Percentiles rank a stretch among this genome's conserved stretches.
Conservation (phyloP, 2,888 invertebrate species). For the Pandemis heparana region DNA sequence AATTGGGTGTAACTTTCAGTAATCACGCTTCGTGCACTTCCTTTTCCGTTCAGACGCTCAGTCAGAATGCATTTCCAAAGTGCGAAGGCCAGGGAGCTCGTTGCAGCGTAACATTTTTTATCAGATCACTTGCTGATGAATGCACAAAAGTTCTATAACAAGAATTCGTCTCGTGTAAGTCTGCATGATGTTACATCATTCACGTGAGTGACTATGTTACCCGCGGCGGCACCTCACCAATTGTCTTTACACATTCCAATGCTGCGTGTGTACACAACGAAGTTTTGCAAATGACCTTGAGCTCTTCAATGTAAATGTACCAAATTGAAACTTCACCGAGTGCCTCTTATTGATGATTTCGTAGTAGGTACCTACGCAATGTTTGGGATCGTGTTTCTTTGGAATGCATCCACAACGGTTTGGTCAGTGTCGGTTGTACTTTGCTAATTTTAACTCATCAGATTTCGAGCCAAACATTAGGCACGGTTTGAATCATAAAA, state of each 20-base stretch:
- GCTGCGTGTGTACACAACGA: conserved; percentile 51
- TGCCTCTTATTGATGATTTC: conserved; percentile 44
- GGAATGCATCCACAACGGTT: conserved; percentile 61
- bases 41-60: not conserved
- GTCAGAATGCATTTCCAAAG: conserved; percentile 22
- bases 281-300: conserved; percentile 51
- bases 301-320: conserved; percentile 66
- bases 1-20: not conserved
- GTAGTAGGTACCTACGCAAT: conserved; percentile 54
- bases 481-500: conserved; percentile 17
- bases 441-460: conserved; percentile 43
- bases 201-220: conserved; percentile 55
- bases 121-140: conserved; percentile 38
- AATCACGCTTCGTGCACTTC: conserved; percentile 1
- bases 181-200: conserved; percentile 75
- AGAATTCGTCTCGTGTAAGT: conserved; percentile 75
- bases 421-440: conserved; percentile 41
- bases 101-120: conserved; percentile 39
- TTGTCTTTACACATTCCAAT: conserved; percentile 58
- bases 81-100: conserved; percentile 13
- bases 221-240: conserved; percentile 44
- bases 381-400: conserved; percentile 58
- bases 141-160: conserved; percentile 38
- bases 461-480: conserved; percentile 28
- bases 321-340: conserved; percentile 50